A percentile compares a stretch with the other conserved stretches of the same genome.
phyloP scores from a whole-genome alignment of 64 coral and sea anemone genomes.

The Stylophora pistillata region DNA sequence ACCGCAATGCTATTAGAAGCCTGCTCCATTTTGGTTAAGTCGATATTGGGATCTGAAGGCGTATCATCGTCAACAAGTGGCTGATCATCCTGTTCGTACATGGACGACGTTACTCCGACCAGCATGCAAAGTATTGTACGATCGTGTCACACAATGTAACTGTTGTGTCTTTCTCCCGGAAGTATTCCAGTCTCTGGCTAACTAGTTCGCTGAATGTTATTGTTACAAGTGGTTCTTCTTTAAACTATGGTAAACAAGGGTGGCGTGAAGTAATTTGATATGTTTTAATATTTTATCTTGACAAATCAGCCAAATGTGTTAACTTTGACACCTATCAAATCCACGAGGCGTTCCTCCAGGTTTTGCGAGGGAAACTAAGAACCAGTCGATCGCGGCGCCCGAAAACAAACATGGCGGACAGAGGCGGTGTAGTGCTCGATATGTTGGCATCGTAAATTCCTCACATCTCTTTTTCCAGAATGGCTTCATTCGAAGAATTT shows the following conservation, averaged over 20 bases:
- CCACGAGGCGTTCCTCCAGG: slow-evolving; percentile 28
- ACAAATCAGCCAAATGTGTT: not conserved
- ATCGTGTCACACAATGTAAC: not conserved
- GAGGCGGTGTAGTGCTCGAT: not conserved
- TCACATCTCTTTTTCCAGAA: not conserved
- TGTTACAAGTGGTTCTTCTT: not conserved
- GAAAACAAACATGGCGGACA: slow-evolving; percentile 62
- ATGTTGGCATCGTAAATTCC: not conserved
- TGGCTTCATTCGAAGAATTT: slow-evolving; percentile 82
- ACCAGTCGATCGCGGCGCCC: slow-evolving; percentile 1
- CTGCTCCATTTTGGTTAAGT: slow-evolving; percentile 8
- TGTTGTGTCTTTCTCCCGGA: not conserved
- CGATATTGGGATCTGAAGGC: not conserved
- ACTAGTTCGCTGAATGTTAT: not conserved
- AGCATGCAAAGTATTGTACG: not conserved
- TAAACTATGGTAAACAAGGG: not conserved
- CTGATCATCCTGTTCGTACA: slow-evolving; percentile 17
- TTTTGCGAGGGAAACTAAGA: not conserved
- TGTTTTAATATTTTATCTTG: not conserved
- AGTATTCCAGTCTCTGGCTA: not conserved
- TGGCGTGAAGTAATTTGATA: not conserved
- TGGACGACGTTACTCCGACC: not conserved
- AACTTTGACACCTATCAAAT: not conserved
- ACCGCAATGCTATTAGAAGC: not conserved
- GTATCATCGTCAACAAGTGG: not conserved